Evolutionary conservation across 2,888 invertebrate species (phyloP).

Genomic region (Vannuccia rotundouncinata): DNA sequence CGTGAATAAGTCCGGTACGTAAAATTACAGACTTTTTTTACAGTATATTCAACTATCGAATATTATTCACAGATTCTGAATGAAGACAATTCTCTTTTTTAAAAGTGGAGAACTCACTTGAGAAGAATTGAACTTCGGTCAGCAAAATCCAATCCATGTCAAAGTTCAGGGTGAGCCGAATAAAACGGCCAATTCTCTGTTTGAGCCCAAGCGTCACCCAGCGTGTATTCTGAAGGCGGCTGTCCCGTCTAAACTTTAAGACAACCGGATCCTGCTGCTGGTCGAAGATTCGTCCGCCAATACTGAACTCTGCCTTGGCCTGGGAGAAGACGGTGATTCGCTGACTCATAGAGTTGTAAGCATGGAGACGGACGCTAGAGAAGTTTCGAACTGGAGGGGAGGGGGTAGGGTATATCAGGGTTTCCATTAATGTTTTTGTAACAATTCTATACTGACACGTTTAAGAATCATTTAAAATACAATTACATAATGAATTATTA

Average conservation of each 20-base stretch:
- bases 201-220: constrained; percentile 10
- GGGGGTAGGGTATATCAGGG: too few species aligned
- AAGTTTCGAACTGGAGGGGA: constrained; percentile 17
- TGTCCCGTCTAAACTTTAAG: constrained; percentile 1
- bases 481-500: too few species aligned
- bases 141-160: constrained; percentile 31
- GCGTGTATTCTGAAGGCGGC: constrained; percentile 16
- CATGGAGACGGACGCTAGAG: constrained; percentile 5
- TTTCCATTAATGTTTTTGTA: too few species aligned
- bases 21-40: too few species aligned
- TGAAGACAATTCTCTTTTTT: too few species aligned
- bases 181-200: background rate
- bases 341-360: constrained; percentile 4
- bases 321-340: constrained; percentile 23
- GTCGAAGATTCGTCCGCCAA: constrained; percentile 7
- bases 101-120: too few species aligned
- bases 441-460: too few species aligned
- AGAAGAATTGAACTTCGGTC: constrained; percentile 19
- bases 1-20: too few species aligned
- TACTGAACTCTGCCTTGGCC: constrained; percentile 25
- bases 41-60: too few species aligned
- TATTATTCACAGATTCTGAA: too few species aligned
- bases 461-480: too few species aligned
- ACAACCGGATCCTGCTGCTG: background rate
- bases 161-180: constrained; percentile 9